These are phyloP conservation scores for Synchiropus splendidus DNA, from an alignment of 2,113 vertebrate genomes.

Conservation along the genomic window DNA sequence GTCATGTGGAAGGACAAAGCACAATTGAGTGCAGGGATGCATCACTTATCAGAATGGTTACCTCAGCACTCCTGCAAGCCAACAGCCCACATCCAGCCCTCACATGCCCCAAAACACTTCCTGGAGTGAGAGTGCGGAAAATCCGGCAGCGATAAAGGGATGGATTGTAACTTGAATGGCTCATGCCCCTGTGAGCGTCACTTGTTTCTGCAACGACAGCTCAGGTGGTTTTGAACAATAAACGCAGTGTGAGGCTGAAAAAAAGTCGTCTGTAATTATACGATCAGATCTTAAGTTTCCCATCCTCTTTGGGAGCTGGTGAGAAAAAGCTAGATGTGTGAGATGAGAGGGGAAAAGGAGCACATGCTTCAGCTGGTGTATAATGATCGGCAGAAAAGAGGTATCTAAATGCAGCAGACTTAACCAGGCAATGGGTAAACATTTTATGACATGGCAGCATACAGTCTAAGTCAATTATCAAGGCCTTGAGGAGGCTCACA, in stretches of 20 bases:
- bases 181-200: constrained; percentile 47
- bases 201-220: constrained; percentile 26
- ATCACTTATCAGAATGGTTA: constrained; percentile 49
- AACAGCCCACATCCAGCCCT: constrained; percentile 49
- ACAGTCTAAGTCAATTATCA: too few species aligned
- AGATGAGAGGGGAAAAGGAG: too few species aligned
- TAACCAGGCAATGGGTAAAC: too few species aligned
- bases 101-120: constrained; percentile 50
- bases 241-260: too few species aligned
- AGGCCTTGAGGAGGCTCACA: too few species aligned
- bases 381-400: too few species aligned
- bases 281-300: constrained; percentile 39
- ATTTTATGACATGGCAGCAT: too few species aligned
- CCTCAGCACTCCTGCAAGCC: constrained; percentile 40
- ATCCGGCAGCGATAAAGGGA: constrained; percentile 36
- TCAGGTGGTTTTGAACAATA: constrained; percentile 52
- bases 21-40: constrained; percentile 42
- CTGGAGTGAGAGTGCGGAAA: constrained; percentile 45
- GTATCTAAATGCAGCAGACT: too few species aligned
- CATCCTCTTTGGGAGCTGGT: constrained; percentile 6
- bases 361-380: too few species aligned
- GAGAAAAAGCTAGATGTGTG: constrained; percentile 3
- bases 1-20: constrained; percentile 45
- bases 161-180: constrained; percentile 44
- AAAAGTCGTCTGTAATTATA: constrained; percentile 6